These are phyloP conservation scores for Aurelia sp. DNA, from an alignment of 30 jellyfish, hydroid and myxozoan species.

Conservation along the genomic window DNA sequence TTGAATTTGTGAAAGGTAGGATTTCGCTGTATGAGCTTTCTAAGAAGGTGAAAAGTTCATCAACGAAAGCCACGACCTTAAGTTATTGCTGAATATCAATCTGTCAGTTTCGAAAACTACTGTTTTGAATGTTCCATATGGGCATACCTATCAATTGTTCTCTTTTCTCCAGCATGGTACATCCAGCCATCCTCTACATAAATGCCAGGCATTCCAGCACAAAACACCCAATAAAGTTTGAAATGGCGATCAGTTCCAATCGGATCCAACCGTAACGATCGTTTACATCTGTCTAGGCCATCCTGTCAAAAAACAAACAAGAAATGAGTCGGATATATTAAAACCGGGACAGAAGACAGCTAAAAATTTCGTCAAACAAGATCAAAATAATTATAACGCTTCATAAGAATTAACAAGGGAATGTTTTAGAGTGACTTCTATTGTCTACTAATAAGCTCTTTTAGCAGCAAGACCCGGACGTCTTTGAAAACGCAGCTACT, in stretches of 20 bases:
- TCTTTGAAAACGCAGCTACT: too few relatives aligned
- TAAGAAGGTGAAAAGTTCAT: too few relatives aligned
- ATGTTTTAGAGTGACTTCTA: too few relatives aligned
- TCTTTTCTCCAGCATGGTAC: constrained; percentile 65
- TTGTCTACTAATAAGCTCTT: too few relatives aligned
- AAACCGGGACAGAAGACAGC: background rate
- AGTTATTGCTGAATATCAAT: too few relatives aligned
- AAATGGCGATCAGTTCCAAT: constrained; percentile 85
- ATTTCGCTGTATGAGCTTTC: too few relatives aligned
- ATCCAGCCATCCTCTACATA: constrained; percentile 80
- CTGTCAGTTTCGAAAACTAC: too few relatives aligned
- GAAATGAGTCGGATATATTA: background rate
- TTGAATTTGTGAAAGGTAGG: too few relatives aligned
- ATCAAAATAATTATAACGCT: background rate
- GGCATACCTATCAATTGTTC: constrained; percentile 53
- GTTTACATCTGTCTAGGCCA: constrained; percentile 62
- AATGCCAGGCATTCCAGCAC: constrained; percentile 82
- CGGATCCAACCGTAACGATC: constrained; percentile 81
- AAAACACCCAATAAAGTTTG: constrained; percentile 84
- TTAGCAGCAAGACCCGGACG: too few relatives aligned
- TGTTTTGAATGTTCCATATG: too few relatives aligned
- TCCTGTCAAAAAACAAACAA: constrained; percentile 28
- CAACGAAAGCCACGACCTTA: too few relatives aligned
- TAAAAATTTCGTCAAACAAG: background rate
- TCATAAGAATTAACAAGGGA: too few relatives aligned